Base-by-base conservation (phyloP, 2,797 vertebrate genomes). In the Miichthys miiuy region DNA sequence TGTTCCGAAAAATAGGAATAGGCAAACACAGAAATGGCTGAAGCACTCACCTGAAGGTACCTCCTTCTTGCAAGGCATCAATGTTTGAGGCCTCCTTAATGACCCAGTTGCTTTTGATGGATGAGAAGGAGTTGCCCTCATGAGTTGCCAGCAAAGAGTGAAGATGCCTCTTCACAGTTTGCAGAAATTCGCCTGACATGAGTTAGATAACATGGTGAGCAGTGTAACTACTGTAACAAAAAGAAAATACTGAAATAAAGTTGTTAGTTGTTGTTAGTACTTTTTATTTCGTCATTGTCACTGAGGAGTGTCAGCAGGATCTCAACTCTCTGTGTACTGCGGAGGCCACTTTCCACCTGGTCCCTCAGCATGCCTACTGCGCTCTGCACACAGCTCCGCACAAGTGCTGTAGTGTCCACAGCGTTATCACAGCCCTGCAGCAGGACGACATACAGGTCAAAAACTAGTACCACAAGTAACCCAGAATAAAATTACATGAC, bases 31-130 rank as follows among this genome's bases (percentile, higher is more conserved):
- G 17, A 50, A 27, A 20, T 61, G 10, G 47, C 38, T 30, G 1
- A 55, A 61, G 13, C 5, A 61, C 82, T 81, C 82, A 99, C 98
- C 97, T 97, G 93, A 99, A 99, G 4, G 98, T 99, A 16, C 97
- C 98, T 1, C 96, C 97, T 93, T 99, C 98, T 91, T 99, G 98
- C 23, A 99, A 91, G 2, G 97, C 97, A 42, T 94, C 94, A n/a
- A 96, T 96, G 86, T 97, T 97, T 38, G 93, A 96, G 18, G 98
- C 98, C 72, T 96, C 97, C 63, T 94, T 95, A 16, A 95, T 87
- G 60, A 99, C 96, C 98, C 98, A 99, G 79, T 95, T 96, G 64
- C 83, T 94, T 13, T 94, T 95, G 25, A 91, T 89, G 4, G 92
- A 71, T 7, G 88, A 73, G 30, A 83, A 55, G 0, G 83, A 50